phyloP scores from a whole-genome alignment of 2,797 vertebrate genomes.

The Spondyliosoma cantharus region DNA sequence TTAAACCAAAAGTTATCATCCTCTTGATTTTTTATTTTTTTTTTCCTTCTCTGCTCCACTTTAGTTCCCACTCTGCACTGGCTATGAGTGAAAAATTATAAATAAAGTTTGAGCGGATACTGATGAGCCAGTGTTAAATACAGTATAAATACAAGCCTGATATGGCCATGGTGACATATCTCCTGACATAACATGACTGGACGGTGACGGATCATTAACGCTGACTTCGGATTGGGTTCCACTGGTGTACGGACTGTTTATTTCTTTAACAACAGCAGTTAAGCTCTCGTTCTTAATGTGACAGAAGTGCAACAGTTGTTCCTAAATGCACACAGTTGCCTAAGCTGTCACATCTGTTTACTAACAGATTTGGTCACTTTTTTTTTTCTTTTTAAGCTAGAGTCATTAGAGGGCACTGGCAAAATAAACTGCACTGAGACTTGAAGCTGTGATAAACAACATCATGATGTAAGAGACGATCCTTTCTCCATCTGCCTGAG shows the following conservation, averaged over 20 bases:
- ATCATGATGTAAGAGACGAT: constrained; percentile 21
- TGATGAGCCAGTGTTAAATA: not conserved
- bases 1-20: constrained; percentile 57
- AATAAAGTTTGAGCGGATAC: not conserved
- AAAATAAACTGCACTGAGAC: constrained; percentile 39
- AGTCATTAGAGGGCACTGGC: constrained; percentile 27
- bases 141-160: not conserved
- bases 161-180: not conserved
- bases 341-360: constrained; percentile 43
- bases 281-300: constrained; percentile 15
- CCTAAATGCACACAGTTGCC: constrained; percentile 15
- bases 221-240: not conserved
- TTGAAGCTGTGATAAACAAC: constrained; percentile 49
- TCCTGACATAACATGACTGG: not conserved
- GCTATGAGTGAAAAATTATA: too few species aligned
- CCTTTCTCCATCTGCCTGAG: constrained; percentile 16
- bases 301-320: constrained; percentile 38
- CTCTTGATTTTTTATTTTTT: not conserved
- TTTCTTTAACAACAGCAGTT: constrained; percentile 16
- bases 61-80: not conserved
- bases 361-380: constrained; percentile 20
- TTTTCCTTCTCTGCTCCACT: not conserved
- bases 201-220: not conserved
- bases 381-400: not conserved
- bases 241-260: not conserved